Base-by-base conservation (phyloP, 2,797 vertebrate genomes). In the Knipowitschia caucasica region DNA sequence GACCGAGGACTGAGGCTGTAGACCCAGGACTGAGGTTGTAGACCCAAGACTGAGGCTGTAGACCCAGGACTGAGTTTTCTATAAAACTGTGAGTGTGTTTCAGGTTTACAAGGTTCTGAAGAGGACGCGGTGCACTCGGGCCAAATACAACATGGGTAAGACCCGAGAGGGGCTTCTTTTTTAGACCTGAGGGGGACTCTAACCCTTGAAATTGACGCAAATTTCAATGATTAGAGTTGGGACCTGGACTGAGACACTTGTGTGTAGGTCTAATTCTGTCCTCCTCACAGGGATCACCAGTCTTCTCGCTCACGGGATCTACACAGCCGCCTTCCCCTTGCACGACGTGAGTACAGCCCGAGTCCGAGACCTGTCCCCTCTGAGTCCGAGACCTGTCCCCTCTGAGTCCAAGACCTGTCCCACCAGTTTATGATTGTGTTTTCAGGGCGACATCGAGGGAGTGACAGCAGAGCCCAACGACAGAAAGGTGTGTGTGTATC, bases 31-130 rank as follows among this genome's bases (percentile, higher is more conserved):
- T n/a, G n/a, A n/a, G n/a, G n/a, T n/a, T n/a, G n/a, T n/a, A n/a
- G n/a, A n/a, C n/a, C n/a, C n/a, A n/a, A n/a, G n/a, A n/a, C n/a
- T n/a, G n/a, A n/a, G n/a, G n/a, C n/a, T n/a, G n/a, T n/a, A n/a
- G n/a, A n/a, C n/a, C n/a, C n/a, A n/a, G n/a, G n/a, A n/a, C n/a
- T n/a, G n/a, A n/a, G n/a, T n/a, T n/a, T 30, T 30, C 35, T 38
- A 3, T 17, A 38, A 17, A 38, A 38, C 6, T 3, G 0, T 26
- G 52, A 83, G 0, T 74, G 33, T 76, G n/a, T 34, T 2, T 14
- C 59, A 99, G 96, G 96, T 98, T 52, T 95, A 92, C 39, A 95
- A 96, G 80, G 92, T 99, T 23, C 53, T 99, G 80, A 98, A 98
- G 69, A 92, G 96, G 72, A 94, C 93, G 0, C 93, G 91, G 0